phyloP scores from a whole-genome alignment of 2,888 invertebrate genomes.

The Pherbina coryleti region DNA sequence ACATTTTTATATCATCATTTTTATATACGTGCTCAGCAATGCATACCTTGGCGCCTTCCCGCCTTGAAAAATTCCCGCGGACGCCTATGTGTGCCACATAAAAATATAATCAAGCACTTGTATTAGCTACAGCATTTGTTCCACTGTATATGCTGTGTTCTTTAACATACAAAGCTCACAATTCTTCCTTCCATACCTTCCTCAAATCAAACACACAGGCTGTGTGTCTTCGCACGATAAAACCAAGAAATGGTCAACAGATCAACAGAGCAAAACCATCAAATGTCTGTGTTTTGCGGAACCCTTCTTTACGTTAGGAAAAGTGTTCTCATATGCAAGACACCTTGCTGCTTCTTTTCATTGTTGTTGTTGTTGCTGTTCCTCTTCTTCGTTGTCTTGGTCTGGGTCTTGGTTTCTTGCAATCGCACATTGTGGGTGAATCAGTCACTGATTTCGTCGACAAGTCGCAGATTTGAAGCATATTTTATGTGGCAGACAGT shows the following conservation, averaged over 20 bases:
- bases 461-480: background rate
- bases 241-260: background rate
- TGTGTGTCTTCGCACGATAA: background rate
- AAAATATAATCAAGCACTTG: too few species aligned
- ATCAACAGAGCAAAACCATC: background rate
- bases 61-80: too few species aligned
- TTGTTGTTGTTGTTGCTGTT: background rate
- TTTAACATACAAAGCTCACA: background rate
- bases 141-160: too few species aligned
- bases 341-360: background rate
- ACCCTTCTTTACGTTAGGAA: background rate
- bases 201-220: too few species aligned
- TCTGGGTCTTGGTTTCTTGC: background rate
- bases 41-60: too few species aligned
- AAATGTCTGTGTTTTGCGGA: background rate
- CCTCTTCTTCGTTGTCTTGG: background rate
- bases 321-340: background rate
- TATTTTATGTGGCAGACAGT: background rate
- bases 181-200: background rate
- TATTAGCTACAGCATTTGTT: too few species aligned
- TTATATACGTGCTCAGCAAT: too few species aligned
- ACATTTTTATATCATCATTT: too few species aligned
- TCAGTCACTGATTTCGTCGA: slow-evolving; percentile 14
- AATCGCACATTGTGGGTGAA: slow-evolving; percentile 4
- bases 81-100: too few species aligned